phyloP scores from a whole-genome alignment of 1,140 invertebrate genomes.

The Tribolium castaneum region DNA sequence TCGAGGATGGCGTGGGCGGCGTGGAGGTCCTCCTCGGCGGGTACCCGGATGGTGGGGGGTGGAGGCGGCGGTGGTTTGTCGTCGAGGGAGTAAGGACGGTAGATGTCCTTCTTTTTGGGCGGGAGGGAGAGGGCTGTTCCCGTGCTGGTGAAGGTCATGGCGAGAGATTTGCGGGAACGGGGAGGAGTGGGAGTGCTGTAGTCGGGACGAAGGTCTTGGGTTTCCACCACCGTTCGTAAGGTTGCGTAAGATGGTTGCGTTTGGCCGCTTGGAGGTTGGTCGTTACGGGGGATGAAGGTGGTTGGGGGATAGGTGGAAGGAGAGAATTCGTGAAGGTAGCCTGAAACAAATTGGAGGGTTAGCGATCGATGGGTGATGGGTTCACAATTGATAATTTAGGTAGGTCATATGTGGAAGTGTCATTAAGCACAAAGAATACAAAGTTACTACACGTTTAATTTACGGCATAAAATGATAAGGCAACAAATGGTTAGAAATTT shows the following conservation, averaged over 20 bases:
- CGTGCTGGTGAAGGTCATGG: constrained; percentile 86
- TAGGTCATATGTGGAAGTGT: no score
- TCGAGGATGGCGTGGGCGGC: constrained; percentile 89
- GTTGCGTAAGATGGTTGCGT: constrained; percentile 72
- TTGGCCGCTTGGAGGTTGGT: constrained; percentile 50
- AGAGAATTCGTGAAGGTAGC: constrained; percentile 65
- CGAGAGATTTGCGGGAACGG: constrained; percentile 74
- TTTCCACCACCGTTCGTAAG: constrained; percentile 71
- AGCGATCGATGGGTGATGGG: no score
- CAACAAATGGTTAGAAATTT: no score
- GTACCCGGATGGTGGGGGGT: constrained; percentile 68
- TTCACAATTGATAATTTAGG: no score
- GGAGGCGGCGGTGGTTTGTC: constrained; percentile 65
- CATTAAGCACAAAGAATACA: no score
- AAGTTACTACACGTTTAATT: no score
- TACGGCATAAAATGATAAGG: no score
- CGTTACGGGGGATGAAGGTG: constrained; percentile 61
- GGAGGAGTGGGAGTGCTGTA: constrained; percentile 54
- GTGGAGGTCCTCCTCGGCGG: constrained; percentile 81
- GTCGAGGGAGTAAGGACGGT: constrained; percentile 84
- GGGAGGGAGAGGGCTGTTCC: constrained; percentile 83
- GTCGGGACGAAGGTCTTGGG: constrained; percentile 65
- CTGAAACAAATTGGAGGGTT: constrained; percentile 60
- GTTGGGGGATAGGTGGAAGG: constrained; percentile 61
- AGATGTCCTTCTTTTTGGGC: constrained; percentile 90